A percentile compares a stretch with the other conserved stretches of the same genome.
Conservation (phyloP, 1,140 invertebrate species). For the Monomorium pharaonis region DNA sequence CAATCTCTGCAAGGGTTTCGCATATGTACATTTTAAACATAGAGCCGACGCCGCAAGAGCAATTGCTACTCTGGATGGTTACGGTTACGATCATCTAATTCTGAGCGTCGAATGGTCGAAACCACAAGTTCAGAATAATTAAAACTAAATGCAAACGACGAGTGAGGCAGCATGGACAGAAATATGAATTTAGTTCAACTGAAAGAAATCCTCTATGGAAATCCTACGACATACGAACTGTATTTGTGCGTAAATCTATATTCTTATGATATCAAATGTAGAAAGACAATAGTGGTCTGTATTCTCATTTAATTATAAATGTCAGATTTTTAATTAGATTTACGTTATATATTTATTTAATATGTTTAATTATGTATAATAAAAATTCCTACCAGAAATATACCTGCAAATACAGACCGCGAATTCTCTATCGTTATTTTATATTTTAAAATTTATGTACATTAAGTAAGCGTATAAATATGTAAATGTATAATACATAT, state of each 20-base stretch:
- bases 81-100: slow-evolving; percentile 99
- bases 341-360: neutral
- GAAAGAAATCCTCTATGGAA: too few species aligned
- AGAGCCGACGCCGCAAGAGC: slow-evolving; percentile 96
- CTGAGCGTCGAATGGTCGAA: slow-evolving; percentile 99
- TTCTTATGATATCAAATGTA: neutral
- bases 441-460: neutral
- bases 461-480: slow-evolving; percentile 11
- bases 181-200: neutral
- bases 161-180: neutral
- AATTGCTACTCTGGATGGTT: slow-evolving; percentile 95
- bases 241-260: neutral
- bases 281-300: neutral
- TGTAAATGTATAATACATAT: slow-evolving; percentile 5
- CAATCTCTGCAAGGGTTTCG: slow-evolving; percentile 96
- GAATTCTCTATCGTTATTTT: neutral
- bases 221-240: neutral
- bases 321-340: neutral
- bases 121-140: slow-evolving; percentile 86
- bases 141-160: slow-evolving; percentile 39
- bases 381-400: neutral
- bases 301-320: slow-evolving; percentile 25
- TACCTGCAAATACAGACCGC: neutral
- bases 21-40: slow-evolving; percentile 98
- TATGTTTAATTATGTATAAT: neutral